Percentiles rank a stretch among this genome's conserved stretches.
phyloP scores from a whole-genome alignment of 1,140 invertebrate species.

The Lethrus apterus region DNA sequence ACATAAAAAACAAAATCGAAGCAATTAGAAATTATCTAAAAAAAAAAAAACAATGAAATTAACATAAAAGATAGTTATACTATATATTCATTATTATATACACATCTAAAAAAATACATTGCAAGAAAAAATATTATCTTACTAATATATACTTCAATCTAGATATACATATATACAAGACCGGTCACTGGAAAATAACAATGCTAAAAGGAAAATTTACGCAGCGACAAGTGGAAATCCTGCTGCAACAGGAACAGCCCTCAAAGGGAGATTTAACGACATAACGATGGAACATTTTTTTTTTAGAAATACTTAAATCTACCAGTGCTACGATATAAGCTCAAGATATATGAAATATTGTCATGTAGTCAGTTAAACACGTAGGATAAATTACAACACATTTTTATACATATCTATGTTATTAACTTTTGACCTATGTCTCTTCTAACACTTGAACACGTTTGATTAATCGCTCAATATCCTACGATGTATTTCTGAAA shows the following conservation, averaged over 20 bases:
- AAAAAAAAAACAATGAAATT: constrained; percentile 21
- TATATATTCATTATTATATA: constrained; percentile 33
- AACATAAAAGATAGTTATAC: no score
- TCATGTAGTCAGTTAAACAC: constrained; percentile 30
- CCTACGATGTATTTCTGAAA: constrained; percentile 25
- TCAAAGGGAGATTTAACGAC: no score
- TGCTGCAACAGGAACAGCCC: neutral
- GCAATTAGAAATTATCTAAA: constrained; percentile 13
- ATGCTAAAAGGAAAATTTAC: constrained; percentile 14
- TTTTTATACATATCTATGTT: neutral
- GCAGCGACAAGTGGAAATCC: constrained; percentile 10
- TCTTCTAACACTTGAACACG: neutral
- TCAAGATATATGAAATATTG: constrained; percentile 35
- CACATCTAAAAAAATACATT: constrained; percentile 42
- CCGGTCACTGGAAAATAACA: constrained; percentile 34
- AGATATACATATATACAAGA: constrained; percentile 41
- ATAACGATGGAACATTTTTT: constrained; percentile 11
- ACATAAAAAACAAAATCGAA: constrained; percentile 7
- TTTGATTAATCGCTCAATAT: constrained; percentile 2
- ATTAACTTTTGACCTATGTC: neutral
- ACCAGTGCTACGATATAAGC: constrained; percentile 22
- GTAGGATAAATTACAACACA: constrained; percentile 5
- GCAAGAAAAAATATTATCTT: constrained; percentile 39
- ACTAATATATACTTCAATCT: constrained; percentile 36
- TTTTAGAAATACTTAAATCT: constrained; percentile 9